These are phyloP conservation scores for Tetanocera ferruginea DNA, from an alignment of 2,888 invertebrate species.

Conservation along the genomic window DNA sequence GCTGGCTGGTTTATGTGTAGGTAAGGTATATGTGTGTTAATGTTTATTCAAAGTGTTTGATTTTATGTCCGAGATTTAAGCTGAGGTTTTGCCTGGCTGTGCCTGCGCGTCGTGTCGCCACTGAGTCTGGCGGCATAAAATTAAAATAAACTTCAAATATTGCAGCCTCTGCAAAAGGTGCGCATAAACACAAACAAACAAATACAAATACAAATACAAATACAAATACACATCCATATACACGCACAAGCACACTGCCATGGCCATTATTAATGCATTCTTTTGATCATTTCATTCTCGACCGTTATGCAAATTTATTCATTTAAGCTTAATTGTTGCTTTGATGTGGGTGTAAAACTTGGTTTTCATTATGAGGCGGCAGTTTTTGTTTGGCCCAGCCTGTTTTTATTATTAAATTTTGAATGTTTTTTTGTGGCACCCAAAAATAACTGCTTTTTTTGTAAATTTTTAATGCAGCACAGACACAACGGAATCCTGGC, in stretches of 20 bases:
- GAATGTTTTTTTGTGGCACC: background rate
- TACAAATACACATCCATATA: no score
- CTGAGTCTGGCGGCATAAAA: constrained; percentile 52
- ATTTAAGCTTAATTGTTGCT: constrained; percentile 11
- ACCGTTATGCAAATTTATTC: constrained; percentile 39
- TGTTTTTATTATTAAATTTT: constrained; percentile 32
- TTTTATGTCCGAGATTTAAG: constrained; percentile 2
- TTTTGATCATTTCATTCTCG: constrained; percentile 42
- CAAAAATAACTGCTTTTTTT: constrained; percentile 21
- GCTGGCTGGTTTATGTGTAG: no score
- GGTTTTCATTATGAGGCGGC: no score
- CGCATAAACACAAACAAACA: no score
- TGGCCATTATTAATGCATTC: constrained; percentile 47
- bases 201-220: no score
- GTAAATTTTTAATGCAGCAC: constrained; percentile 70
- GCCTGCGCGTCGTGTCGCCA: background rate
- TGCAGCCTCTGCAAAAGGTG: constrained; percentile 36
- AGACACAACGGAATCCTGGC: constrained; percentile 77
- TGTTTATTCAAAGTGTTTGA: no score
- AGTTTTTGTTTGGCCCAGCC: background rate
- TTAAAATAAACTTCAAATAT: constrained; percentile 63
- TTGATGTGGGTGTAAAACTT: background rate
- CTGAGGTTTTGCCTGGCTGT: constrained; percentile 1
- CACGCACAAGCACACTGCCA: background rate
- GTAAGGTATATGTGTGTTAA: no score